These are phyloP conservation scores for Chrysina gloriosa DNA, from an alignment of 2,888 invertebrate species.

Conservation along the genomic window DNA sequence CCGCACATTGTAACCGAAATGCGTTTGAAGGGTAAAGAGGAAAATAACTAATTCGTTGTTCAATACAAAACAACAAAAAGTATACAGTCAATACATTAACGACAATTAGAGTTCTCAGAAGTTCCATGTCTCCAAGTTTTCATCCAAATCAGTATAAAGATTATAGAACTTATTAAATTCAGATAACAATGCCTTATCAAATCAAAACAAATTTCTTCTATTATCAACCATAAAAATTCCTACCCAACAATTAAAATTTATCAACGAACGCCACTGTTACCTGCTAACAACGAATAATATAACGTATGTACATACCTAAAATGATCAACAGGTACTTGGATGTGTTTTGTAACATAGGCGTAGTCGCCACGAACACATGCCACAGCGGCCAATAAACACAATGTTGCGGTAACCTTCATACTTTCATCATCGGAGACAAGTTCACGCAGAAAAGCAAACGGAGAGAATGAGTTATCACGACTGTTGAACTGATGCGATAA, in stretches of 20 bases:
- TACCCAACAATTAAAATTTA: too few species aligned
- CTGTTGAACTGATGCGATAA: conserved; percentile 40
- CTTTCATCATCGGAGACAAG: neutral
- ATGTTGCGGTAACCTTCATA: conserved; percentile 5
- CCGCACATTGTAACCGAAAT: too few species aligned
- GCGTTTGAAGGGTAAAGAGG: too few species aligned
- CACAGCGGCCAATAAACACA: neutral
- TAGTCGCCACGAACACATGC: conserved; percentile 48
- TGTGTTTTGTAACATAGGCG: conserved; percentile 65
- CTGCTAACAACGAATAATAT: neutral
- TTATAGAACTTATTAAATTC: neutral
- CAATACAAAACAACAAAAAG: too few species aligned
- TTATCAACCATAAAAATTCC: too few species aligned
- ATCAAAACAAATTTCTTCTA: neutral
- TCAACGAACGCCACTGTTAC: too few species aligned
- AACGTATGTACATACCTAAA: conserved; percentile 70
- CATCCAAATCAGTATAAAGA: neutral
- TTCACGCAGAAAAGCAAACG: neutral
- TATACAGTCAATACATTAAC: too few species aligned
- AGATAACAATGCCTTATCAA: neutral
- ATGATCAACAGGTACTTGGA: conserved; percentile 84
- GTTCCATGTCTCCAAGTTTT: too few species aligned
- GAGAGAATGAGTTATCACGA: conserved; percentile 26
- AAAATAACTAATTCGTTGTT: too few species aligned
- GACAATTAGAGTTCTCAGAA: too few species aligned